Evolutionary conservation across 2,113 vertebrate genomes (phyloP), one percentile per base, ranked within the genome.

Genomic region (Tursiops truncatus): DNA sequence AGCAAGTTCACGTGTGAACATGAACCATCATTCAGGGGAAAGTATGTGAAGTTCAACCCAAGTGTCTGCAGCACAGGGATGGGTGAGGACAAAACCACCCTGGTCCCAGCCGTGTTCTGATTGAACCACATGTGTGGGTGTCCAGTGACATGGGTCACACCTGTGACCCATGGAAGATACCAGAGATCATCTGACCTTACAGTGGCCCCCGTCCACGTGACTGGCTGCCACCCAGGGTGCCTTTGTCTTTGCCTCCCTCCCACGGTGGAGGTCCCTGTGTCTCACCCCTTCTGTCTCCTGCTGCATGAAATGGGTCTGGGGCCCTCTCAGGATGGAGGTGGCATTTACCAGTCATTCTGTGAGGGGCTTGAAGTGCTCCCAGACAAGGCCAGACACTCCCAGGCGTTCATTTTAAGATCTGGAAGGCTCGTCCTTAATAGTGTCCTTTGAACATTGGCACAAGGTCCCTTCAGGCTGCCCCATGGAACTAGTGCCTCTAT

Each of bases 101-200:
- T 67, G 91, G 74, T 74, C 79, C 41, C 82, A 71, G 83, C 47
- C 53, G 33, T 0, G 1, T 85, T 89, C 93, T 97, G 97, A 97
- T 91, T 97, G 97, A 97, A 84, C 96, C 97, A 96, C 77, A 83
- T 96, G 92, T 88, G 76, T 89, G 70, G 23, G 50, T n/a, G 71
- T 92, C 96, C 90, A 94, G 83, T 74, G 71, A 92, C 96, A 94
- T 14, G 15, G 90, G 63, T 89, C 82, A 86, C 67, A 77, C 91
- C 26, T 33, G 96, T 95, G 67, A 41, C 33, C 94, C 12, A 25
- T 71, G 88, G 93, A 94, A 87, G 63, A 36, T 0, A 13, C 31
- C 14, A 44, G 56, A 38, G 56, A 71, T 11, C 31, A 23, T n/a
- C 6, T n/a, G 77, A 47, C 17, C 31, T 36, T 10, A 28, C 2